Base-by-base conservation (phyloP, 2,113 vertebrate genomes). In the Etia nguti region DNA sequence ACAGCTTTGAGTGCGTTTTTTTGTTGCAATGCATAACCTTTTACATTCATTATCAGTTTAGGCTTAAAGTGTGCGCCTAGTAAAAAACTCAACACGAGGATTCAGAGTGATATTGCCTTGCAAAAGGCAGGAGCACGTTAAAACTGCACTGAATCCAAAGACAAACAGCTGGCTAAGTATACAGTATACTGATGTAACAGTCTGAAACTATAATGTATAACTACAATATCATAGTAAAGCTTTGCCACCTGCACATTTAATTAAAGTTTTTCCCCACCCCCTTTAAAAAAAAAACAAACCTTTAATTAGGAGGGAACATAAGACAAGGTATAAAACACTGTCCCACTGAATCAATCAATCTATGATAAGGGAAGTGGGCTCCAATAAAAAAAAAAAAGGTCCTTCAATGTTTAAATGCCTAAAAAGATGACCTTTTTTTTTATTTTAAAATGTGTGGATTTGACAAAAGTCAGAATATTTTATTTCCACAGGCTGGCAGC, bases 31-130 rank as follows among this genome's bases (percentile, higher is more conserved):
- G 90, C 92, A 92, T 91, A 88, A 90, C 59, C 50, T 57, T 92
- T 90, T 94, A 96, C 94, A 95, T 94, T 95, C 95, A 94, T 81
- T 56, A 90, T 89, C 83, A 86, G 54, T 79, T 79, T 54, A 77
- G 86, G 87, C 80, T 83, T 79, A 79, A 87, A 87, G 84, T 90
- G 75, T 90, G 84, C 46, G 81, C 86, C 90, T 88, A 18, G 26
- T 86, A 82, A 90, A 65, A 91, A 92, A 88, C 81, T 83, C 80
- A 87, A 93, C 79, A 88, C 36, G 15, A 89, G 85, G 83, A 91
- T 50, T 75, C 46, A 36, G 80, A 79, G 82, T 81, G 26, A 48
- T 29, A 11, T 56, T 52, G 59, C 62, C 84, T 80, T 77, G 41
- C 50, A 88, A 87, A 85, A 57, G 54, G 62, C 75, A 34, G 81